Evolutionary conservation across 2,888 invertebrate genomes (phyloP).

Genomic region (Slavum lentiscoides): DNA sequence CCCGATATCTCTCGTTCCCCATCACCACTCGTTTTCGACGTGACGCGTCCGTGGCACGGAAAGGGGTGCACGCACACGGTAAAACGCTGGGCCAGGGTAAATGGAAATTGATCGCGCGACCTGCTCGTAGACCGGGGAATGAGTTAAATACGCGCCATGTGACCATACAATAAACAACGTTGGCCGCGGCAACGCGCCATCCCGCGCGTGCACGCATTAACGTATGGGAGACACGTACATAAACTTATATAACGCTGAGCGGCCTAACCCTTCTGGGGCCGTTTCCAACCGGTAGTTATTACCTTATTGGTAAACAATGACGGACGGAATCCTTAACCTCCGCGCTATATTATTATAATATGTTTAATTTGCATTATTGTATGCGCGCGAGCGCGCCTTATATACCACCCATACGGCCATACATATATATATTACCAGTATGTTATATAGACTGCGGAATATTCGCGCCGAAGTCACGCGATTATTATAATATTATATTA

Average conservation of each 20-base stretch:
- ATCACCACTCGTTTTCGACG: background rate
- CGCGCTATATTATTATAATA: too few species aligned
- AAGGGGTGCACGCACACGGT: too few species aligned
- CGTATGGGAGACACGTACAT: conserved; percentile 30
- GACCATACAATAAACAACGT: conserved; percentile 28
- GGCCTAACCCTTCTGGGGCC: background rate
- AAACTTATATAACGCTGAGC: background rate
- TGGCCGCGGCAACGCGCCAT: background rate
- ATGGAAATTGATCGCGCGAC: conserved; percentile 48
- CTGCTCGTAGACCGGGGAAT: conserved; percentile 13
- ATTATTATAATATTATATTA: too few species aligned
- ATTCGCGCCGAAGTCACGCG: too few species aligned
- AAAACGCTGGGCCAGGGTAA: background rate
- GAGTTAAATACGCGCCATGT: conserved; percentile 30
- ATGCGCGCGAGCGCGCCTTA: too few species aligned
- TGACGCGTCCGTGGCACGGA: background rate
- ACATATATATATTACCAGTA: too few species aligned
- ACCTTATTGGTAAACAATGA: conserved; percentile 23
- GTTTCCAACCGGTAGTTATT: background rate
- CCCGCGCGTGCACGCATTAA: background rate
- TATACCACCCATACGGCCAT: too few species aligned
- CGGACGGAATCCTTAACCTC: background rate
- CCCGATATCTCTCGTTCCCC: too few species aligned
- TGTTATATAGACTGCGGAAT: too few species aligned
- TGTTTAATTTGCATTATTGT: too few species aligned